Evolutionary conservation across 2,113 vertebrate species (phyloP).

Genomic region (Mesocricetus auratus): DNA sequence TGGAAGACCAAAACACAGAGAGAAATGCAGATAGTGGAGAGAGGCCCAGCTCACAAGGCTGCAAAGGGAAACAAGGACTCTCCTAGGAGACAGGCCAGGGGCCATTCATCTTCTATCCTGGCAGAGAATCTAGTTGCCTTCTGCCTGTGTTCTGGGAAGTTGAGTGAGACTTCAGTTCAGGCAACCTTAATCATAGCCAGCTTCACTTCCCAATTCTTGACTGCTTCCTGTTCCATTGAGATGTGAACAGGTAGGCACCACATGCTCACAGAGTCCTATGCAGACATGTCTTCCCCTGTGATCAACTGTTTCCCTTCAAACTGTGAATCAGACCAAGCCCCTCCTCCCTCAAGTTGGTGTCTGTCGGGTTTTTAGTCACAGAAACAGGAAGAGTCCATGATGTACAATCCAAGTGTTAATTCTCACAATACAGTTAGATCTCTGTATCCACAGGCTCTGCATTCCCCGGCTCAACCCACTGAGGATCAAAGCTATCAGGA

Average conservation of each 20-base stretch:
- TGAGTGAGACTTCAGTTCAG: neutral
- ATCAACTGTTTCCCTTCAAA: neutral
- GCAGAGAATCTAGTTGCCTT: neutral
- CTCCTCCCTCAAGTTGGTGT: neutral
- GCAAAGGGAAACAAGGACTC: neutral
- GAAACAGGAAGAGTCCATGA: neutral
- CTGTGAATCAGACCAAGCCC: neutral
- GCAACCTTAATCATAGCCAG: neutral
- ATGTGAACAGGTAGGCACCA: neutral
- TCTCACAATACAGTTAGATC: neutral
- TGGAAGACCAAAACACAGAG: neutral
- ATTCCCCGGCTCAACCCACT: neutral
- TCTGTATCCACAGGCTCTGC: neutral
- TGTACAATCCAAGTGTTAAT: neutral
- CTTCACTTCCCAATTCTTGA: neutral
- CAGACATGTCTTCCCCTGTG: neutral
- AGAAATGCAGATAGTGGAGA: neutral
- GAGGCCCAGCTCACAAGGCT: neutral
- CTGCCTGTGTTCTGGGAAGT: neutral
- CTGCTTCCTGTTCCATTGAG: neutral
- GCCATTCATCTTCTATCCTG: neutral
- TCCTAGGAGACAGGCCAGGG: too few relatives aligned
- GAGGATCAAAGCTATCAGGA: neutral
- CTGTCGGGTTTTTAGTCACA: neutral
- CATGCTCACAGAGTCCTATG: neutral